A percentile compares a stretch with the other conserved stretches of the same genome.
Conservation (phyloP, 1,140 invertebrate genomes). For the Muscidifurax raptorellus region DNA sequence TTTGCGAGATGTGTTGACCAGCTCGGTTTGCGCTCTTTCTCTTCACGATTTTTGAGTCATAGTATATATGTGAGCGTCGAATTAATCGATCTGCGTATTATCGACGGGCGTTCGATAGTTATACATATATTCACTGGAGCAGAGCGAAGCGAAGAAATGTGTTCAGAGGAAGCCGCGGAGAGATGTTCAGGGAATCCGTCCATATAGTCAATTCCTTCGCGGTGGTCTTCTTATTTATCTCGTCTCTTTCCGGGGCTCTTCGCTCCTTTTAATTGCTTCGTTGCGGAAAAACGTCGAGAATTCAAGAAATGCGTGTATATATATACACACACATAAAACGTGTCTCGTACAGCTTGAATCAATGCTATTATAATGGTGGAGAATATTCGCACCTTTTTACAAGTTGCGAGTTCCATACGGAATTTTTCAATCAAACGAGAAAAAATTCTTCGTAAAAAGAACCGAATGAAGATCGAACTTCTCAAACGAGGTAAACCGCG, state of each 20-base stretch:
- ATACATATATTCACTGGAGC: not conserved
- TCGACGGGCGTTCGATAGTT: not conserved
- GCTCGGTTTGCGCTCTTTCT: not conserved
- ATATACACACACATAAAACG: too few species aligned
- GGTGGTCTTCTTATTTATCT: slow-evolving; percentile 47
- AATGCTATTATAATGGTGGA: not conserved
- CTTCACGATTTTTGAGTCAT: not conserved
- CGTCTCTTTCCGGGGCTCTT: not conserved
- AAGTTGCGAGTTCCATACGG: slow-evolving; percentile 34
- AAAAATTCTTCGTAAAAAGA: not conserved
- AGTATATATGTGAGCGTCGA: not conserved
- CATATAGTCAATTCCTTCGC: not conserved
- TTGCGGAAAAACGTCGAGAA: slow-evolving; percentile 35
- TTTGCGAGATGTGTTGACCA: not conserved
- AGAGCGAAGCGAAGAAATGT: not conserved
- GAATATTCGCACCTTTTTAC: slow-evolving; percentile 54
- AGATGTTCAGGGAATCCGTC: slow-evolving; percentile 17
- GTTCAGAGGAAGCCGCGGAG: not conserved
- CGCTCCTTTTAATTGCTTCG: slow-evolving; percentile 20
- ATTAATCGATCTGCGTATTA: not conserved
- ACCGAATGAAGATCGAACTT: not conserved
- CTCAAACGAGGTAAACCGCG: not conserved
- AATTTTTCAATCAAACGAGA: not conserved
- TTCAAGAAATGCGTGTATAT: slow-evolving; percentile 20
- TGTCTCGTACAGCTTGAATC: not conserved